These are phyloP conservation scores for Girardia tigrina DNA, from an alignment of 2,888 invertebrate species.

Conservation along the genomic window DNA sequence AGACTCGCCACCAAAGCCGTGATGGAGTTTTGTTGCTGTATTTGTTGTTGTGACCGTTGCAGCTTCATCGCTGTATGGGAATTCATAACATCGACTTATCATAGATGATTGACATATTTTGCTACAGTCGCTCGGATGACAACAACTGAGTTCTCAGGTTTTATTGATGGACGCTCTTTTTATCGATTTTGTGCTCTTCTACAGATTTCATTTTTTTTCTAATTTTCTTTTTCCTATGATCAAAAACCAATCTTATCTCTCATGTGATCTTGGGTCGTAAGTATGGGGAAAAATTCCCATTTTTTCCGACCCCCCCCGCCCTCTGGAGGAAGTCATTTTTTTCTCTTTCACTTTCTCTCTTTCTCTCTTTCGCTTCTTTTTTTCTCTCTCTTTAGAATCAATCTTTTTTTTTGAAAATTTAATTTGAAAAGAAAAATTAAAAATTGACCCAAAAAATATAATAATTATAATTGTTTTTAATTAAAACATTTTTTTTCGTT, in stretches of 20 bases:
- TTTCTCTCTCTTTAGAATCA: too few species aligned
- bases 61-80: neutral
- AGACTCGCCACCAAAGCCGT: conserved; percentile 18
- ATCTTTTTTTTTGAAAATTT: too few species aligned
- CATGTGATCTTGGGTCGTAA: too few species aligned
- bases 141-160: conserved; percentile 9
- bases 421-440: too few species aligned
- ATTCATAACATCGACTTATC: conserved; percentile 23
- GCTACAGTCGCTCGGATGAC: neutral
- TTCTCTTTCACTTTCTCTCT: too few species aligned
- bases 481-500: too few species aligned
- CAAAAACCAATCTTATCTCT: conserved; percentile 1
- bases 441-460: too few species aligned
- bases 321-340: too few species aligned
- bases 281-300: too few species aligned
- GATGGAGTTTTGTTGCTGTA: conserved; percentile 10
- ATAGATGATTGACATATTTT: conserved; percentile 20
- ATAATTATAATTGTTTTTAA: too few species aligned
- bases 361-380: too few species aligned
- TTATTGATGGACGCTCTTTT: neutral
- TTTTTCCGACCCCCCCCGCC: too few species aligned
- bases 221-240: neutral
- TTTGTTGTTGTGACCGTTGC: conserved; percentile 15
- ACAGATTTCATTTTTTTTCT: conserved; percentile 4
- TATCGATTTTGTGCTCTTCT: neutral